phyloP scores from a whole-genome alignment of 2,888 invertebrate species.

The Drosophila melanosoma region DNA sequence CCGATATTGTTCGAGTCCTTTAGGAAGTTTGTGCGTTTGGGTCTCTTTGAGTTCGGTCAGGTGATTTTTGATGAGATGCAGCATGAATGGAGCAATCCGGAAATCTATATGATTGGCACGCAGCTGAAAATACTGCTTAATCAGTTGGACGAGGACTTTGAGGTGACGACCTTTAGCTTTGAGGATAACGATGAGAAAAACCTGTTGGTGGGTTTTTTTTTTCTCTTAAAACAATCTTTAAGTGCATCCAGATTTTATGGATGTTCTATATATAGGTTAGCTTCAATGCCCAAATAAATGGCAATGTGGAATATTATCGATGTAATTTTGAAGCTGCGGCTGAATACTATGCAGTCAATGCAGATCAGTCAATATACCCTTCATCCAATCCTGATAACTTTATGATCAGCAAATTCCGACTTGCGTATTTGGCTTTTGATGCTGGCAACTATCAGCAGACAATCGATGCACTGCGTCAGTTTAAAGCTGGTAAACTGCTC shows the following conservation, averaged over 20 bases:
- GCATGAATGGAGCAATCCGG: slow-evolving; percentile 45
- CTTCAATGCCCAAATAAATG: slow-evolving; percentile 67
- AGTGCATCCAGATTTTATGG: neutral
- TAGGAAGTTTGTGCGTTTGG: slow-evolving; percentile 59
- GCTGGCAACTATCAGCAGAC: slow-evolving; percentile 38
- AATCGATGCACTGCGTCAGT: slow-evolving; percentile 34
- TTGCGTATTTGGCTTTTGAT: slow-evolving; percentile 57
- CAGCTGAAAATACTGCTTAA: slow-evolving; percentile 62
- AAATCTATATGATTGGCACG: slow-evolving; percentile 65
- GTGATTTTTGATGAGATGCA: slow-evolving; percentile 63
- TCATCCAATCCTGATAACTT: slow-evolving; percentile 34
- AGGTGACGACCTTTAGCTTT: slow-evolving; percentile 8
- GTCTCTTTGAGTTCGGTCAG: slow-evolving; percentile 74
- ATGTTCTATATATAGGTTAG: slow-evolving; percentile 18
- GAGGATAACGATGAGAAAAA: slow-evolving; percentile 5
- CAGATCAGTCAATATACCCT: neutral
- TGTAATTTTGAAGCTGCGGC: slow-evolving; percentile 46
- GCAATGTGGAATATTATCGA: slow-evolving; percentile 68
- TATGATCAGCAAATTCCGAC: slow-evolving; percentile 56
- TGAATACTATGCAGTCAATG: slow-evolving; percentile 44
- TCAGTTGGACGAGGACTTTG: slow-evolving; percentile 34
- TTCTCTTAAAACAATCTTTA: too few relatives aligned
- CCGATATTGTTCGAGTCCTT: slow-evolving; percentile 51
- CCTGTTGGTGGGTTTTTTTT: slow-evolving; percentile 29
- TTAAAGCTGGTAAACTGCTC: slow-evolving; percentile 13